Percentiles rank a stretch among this genome's conserved stretches.
These are phyloP conservation scores for Theonella swinhoei DNA, from an alignment of 37 sponge, comb jelly and placozoan genomes.

Conservation along the genomic window DNA sequence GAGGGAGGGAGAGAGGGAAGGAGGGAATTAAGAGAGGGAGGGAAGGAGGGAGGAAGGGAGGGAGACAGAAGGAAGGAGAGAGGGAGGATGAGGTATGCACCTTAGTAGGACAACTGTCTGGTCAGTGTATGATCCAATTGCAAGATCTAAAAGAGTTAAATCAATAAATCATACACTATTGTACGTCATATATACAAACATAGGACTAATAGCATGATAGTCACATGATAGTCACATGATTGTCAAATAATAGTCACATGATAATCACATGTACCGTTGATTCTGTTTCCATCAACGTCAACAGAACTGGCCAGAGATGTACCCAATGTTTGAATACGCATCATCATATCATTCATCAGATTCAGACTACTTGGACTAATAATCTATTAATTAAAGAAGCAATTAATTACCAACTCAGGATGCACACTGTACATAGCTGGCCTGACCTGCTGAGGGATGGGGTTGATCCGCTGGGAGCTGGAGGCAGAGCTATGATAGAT, in stretches of 20 bases:
- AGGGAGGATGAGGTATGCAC: conserved; percentile 9
- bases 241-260: neutral
- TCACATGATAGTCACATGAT: neutral
- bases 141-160: conserved; percentile 47
- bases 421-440: no score
- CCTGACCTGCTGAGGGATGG: conserved; percentile 33
- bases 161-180: neutral
- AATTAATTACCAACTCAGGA: neutral
- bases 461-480: neutral
- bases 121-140: conserved; percentile 54
- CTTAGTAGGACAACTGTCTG: conserved; percentile 67
- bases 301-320: conserved; percentile 49
- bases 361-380: conserved; percentile 45
- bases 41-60: no score
- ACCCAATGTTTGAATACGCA: conserved; percentile 46
- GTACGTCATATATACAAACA: no score
- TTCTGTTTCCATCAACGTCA: conserved; percentile 74
- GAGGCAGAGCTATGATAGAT: conserved; percentile 58
- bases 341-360: neutral
- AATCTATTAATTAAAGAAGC: conserved; percentile 7
- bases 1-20: neutral
- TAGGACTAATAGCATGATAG: no score
- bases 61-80: no score
- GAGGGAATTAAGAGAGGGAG: no score
- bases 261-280: conserved; percentile 55